A percentile compares a stretch with the other conserved stretches of the same genome.
Conservation (phyloP, 2,797 vertebrate species). For the Morelia viridis region DNA sequence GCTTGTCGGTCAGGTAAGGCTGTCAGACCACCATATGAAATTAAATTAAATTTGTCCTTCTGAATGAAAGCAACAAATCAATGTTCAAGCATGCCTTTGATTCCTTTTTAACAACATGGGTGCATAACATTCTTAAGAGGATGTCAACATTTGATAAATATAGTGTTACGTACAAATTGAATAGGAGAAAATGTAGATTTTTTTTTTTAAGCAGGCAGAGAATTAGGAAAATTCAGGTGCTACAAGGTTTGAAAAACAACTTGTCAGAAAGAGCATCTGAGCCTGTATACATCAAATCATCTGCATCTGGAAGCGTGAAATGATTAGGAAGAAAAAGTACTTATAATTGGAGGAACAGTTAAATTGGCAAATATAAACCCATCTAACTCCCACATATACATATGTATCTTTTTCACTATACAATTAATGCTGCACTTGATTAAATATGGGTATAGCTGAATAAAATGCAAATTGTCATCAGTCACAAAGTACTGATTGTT, state of each 20-base stretch:
- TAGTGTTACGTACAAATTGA: background rate
- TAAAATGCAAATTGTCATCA: slow-evolving; percentile 6
- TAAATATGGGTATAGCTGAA: slow-evolving; percentile 13
- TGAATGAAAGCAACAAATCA: slow-evolving; percentile 31
- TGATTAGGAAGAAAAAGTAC: background rate
- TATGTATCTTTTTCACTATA: background rate
- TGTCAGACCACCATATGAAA: slow-evolving; percentile 49
- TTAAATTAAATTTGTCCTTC: slow-evolving; percentile 8
- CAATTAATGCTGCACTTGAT: background rate
- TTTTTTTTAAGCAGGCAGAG: background rate
- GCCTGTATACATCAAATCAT: background rate
- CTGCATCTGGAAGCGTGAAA: background rate
- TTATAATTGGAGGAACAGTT: background rate
- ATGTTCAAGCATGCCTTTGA: background rate
- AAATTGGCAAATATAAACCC: background rate
- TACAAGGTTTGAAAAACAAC: background rate
- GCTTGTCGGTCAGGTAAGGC: slow-evolving; percentile 98
- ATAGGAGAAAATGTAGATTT: background rate
- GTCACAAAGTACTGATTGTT: slow-evolving; percentile 31
- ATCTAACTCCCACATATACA: background rate
- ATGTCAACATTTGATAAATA: background rate
- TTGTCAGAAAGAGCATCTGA: background rate
- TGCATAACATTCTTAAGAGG: background rate
- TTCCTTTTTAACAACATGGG: background rate
- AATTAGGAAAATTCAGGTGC: background rate